Conservation (phyloP, 30 jellyfish, hydroid and myxozoan genomes). For the Euphysa ruthae region DNA sequence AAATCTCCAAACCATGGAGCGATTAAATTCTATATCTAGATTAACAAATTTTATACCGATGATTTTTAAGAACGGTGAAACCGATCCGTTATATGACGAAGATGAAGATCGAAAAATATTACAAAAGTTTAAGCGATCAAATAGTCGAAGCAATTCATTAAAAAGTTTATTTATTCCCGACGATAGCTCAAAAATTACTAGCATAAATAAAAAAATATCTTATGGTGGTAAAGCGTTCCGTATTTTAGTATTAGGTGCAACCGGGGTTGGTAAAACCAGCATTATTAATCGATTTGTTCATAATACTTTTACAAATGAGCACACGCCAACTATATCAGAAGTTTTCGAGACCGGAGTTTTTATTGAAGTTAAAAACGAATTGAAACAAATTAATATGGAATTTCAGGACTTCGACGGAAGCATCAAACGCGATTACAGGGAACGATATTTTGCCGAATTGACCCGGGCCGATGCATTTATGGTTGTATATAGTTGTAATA, state of each 20-base stretch:
- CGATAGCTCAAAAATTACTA: too few species aligned
- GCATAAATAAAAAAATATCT: too few species aligned
- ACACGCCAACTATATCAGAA: constrained; percentile 21
- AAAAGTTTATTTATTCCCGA: too few species aligned
- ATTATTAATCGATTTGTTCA: constrained; percentile 2
- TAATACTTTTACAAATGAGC: constrained; percentile 4
- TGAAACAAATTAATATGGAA: constrained; percentile 6
- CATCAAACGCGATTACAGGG: background rate
- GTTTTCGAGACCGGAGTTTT: constrained; percentile 17
- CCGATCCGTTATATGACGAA: too few species aligned
- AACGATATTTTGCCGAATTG: constrained; percentile 3
- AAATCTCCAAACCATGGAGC: too few species aligned
- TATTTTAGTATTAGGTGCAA: constrained; percentile 15
- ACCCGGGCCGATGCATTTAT: constrained; percentile 13
- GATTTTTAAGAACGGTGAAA: too few species aligned
- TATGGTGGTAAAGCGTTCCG: constrained; percentile 7
- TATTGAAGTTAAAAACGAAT: background rate
- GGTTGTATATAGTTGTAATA: background rate
- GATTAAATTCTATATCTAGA: too few species aligned
- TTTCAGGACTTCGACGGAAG: constrained; percentile 13
- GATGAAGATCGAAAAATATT: too few species aligned
- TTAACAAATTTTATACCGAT: too few species aligned
- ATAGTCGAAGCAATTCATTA: too few species aligned
- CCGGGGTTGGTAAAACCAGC: constrained; percentile 29
- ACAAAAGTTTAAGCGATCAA: too few species aligned